Base-by-base conservation (phyloP, 1,140 invertebrate genomes). In the Drosophila ercepeae region DNA sequence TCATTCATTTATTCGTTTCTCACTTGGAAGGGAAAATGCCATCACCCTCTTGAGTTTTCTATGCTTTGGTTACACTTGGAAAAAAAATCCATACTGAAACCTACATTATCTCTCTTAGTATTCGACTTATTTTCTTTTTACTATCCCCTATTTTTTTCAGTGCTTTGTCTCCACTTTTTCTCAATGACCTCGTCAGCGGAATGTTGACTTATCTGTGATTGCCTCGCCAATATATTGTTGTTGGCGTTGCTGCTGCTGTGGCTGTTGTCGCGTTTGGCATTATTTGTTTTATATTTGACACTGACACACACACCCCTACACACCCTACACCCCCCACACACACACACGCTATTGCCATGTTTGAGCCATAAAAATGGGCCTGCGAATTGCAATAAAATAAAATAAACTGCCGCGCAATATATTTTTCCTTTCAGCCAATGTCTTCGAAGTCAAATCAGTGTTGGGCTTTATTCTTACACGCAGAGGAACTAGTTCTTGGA, bases 271-370 rank as follows among this genome's bases (percentile, higher is more conserved):
- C 71, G 70, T 32, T 79, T 79, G 75, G 54, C 76, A 64, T 73
- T 84, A 84, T 84, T 84, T 84, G 75, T 76, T 84, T 84, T 84
- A 84, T 84, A 79, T 84, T 84, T 84, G 79, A 84, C 79, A 84
- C 81, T 78, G 55, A 42, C 41, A 65, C 59, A 76, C 59, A 41
- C 27, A 23, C 51, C 7, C 21, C 50, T 7, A 54, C 42, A 27
- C 18, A 8, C 36, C 19, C 27, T 14, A 45, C n/a, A 46, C 16
- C 29, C 57, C 7, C 25, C 63, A 27, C 32, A 60, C 52, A 41
- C 34, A 41, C 49, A 32, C 25, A 23, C 39, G 55, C 16, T 4
- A 19, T 4, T 5, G 36, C 14, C 6, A 32, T 54, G 50, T 39
- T 36, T 7, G 16, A 44, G 75, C 72, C 67, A 84, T 84, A 79